Evolutionary conservation across 2,797 vertebrate species (phyloP).

Genomic region (Catostomus latipinnis): DNA sequence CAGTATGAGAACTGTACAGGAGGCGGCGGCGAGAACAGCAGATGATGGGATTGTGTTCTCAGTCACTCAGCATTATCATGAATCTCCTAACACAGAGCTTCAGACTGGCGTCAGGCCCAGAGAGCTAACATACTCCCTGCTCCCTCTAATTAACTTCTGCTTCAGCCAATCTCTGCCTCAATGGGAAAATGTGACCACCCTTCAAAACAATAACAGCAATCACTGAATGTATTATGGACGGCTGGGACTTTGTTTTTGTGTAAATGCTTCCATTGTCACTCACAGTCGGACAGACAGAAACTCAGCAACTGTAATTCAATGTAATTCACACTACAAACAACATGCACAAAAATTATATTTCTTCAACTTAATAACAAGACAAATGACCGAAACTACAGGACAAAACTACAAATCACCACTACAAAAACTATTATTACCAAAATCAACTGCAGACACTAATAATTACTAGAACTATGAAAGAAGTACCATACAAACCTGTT

Average conservation of each 20-base stretch:
- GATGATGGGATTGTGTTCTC: conserved; percentile 1
- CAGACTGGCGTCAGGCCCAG: conserved; percentile 52
- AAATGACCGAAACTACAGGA: conserved; percentile 22
- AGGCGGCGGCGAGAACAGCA: not conserved
- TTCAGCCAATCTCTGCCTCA: conserved; percentile 36
- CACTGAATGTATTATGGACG: conserved; percentile 9
- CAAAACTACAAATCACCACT: conserved; percentile 14
- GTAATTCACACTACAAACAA: not conserved
- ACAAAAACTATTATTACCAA: conserved; percentile 12
- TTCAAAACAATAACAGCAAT: conserved; percentile 58
- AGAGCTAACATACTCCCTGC: conserved; percentile 40
- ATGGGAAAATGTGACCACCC: conserved; percentile 16
- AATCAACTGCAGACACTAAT: conserved; percentile 2
- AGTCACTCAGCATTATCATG: conserved; percentile 31
- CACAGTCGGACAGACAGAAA: conserved; percentile 27
- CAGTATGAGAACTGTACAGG: conserved; percentile 4
- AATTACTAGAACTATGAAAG: conserved; percentile 12
- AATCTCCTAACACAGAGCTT: conserved; percentile 31
- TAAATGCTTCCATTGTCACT: conserved; percentile 19
- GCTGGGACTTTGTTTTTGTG: not conserved
- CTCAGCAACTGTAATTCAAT: not conserved
- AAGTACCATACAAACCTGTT: conserved; percentile 21
- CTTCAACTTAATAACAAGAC: conserved; percentile 4
- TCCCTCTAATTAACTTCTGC: conserved; percentile 57
- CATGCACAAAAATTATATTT: conserved; percentile 7